Base-by-base conservation (phyloP, 2,113 vertebrate genomes). In the Rhineura floridana region DNA sequence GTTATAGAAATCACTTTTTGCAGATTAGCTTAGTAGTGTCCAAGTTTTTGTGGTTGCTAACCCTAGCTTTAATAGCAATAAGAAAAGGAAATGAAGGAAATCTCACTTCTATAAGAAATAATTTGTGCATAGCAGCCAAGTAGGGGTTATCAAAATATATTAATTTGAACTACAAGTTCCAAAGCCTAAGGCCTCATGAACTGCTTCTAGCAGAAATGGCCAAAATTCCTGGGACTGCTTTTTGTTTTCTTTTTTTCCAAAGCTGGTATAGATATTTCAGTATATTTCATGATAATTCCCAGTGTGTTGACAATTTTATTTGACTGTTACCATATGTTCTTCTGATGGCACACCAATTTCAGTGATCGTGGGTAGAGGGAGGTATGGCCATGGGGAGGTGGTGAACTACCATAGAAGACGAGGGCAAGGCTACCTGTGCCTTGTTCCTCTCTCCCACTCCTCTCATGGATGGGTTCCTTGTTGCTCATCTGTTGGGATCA, bases 1-100 rank as follows among this genome's bases (percentile, higher is more conserved):
- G 73, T 44, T 42, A 11, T 67, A 85, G 85, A 90, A 88, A 59
- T 76, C 65, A 81, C 87, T 6, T n/a, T 86, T 50, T 36, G 28
- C 65, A 10, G 0, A 0, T 69, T 48, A 46, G 48, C 82, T 48
- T 1, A 77, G 1, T 44, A 23, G 11, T 76, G 0, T 23, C 77
- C 76, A 13, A 50, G 12, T 80, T 87, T 4, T 33, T n/a, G 50
- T 63, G 4, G 23, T 1, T 85, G 78, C 83, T 87, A 48, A 33
- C 13, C 13, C 33, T 87, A 59, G 69, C 46, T 25, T 15, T 72
- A 55, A 69, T 33, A 33, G 17, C 4, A 82, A 69, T 36, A 84
- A 48, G 55, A 83, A 23, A 77, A 15, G 0, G 42, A 83, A 76
- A 25, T 44, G 23, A 28, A 25, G 13, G 73, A 76, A 76, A 76